These are phyloP conservation scores for Tadarida brasiliensis DNA, from an alignment of 2,797 vertebrate species.

Conservation along the genomic window DNA sequence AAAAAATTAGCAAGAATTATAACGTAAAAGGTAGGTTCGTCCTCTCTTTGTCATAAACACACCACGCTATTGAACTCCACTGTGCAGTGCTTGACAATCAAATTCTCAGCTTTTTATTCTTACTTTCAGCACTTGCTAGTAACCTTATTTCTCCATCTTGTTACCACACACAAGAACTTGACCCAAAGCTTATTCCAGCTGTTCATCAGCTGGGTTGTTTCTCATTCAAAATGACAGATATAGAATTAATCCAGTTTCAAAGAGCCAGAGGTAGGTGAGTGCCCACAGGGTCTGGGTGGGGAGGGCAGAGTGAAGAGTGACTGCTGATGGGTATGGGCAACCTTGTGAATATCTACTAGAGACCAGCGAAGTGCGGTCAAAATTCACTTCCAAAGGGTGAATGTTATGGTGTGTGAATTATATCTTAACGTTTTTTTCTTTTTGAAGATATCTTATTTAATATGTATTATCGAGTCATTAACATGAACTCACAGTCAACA, in stretches of 20 bases:
- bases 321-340: neutral
- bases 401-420: neutral
- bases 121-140: neutral
- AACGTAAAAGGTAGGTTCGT: neutral
- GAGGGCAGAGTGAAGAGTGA: neutral
- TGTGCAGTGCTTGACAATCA: neutral
- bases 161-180: neutral
- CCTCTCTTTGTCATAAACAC: neutral
- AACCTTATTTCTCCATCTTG: conserved; percentile 28
- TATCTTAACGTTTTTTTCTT: neutral
- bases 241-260: neutral
- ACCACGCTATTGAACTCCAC: neutral
- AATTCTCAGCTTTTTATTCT: neutral
- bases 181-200: neutral
- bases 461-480: too few relatives aligned
- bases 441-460: too few relatives aligned
- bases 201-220: neutral
- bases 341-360: neutral
- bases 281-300: neutral
- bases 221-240: neutral
- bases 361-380: neutral
- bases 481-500: too few relatives aligned
- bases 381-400: neutral
- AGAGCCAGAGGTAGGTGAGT: neutral
- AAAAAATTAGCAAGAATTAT: neutral